A percentile compares a stretch with the other conserved stretches of the same genome.
These are phyloP conservation scores for Pseudeuparius sepicola DNA, from an alignment of 2,888 invertebrate genomes.

Conservation along the genomic window DNA sequence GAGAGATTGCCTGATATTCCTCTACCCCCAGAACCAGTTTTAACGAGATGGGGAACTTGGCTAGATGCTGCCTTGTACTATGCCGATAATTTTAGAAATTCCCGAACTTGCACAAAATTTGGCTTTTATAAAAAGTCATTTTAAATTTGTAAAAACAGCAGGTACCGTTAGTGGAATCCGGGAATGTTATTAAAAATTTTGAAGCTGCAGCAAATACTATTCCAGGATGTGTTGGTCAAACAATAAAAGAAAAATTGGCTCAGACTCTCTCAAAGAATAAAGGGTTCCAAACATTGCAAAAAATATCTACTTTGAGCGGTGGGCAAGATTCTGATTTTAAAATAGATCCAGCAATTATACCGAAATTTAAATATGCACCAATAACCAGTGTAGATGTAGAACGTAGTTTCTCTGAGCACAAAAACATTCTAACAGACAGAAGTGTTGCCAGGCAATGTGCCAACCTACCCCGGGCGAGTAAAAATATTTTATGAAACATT, in stretches of 20 bases:
- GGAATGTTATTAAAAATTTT: conserved; percentile 8
- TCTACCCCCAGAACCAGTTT: conserved; percentile 28
- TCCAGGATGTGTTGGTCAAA: no score
- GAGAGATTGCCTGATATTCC: conserved; percentile 25
- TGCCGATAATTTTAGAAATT: no score
- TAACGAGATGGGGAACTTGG: conserved; percentile 27
- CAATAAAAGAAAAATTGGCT: no score
- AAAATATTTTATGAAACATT: no score
- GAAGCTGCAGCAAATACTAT: conserved; percentile 9
- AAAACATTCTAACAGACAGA: conserved; percentile 10
- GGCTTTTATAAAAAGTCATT: conserved; percentile 1
- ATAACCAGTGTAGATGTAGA: conserved; percentile 12
- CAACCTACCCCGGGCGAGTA: no score
- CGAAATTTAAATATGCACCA: conserved; percentile 14
- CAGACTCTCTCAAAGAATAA: no score
- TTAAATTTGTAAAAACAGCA: conserved; percentile 6
- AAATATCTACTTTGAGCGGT: no score
- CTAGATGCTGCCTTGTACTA: conserved; percentile 27
- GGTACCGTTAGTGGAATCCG: no score
- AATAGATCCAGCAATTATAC: no score
- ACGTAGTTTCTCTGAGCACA: conserved; percentile 10
- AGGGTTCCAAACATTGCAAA: no score
- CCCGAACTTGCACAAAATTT: conserved; percentile 6
- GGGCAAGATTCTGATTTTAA: no score
- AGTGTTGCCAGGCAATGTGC: no score